Base-by-base conservation (phyloP, 2,113 vertebrate species). In the Tragelaphus buxtoni region DNA sequence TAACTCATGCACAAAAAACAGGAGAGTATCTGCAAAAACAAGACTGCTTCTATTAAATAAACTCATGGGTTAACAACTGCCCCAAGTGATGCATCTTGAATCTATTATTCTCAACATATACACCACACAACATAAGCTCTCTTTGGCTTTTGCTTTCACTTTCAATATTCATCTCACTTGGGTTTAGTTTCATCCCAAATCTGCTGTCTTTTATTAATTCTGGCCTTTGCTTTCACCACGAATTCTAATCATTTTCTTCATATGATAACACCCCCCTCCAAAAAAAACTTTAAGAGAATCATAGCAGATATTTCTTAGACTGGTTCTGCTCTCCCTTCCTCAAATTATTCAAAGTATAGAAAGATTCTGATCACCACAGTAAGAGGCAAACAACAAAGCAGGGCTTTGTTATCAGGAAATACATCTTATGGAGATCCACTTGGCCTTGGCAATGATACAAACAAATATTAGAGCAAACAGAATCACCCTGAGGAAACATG, bases 181-280 rank as follows among this genome's bases (percentile, higher is more conserved):
- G 45, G 35, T 56, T 83, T 61, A 45, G 16, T 90, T 91, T 74
- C 39, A 11, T 24, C 47, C 94, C 28, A 65, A 63, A 87, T 80
- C 51, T 88, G 32, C 22, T 96, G 93, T 90, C 81, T 87, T 95
- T 96, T 88, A 92, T 85, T 79, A 84, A 95, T 82, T 84, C 61
- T 65, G 80, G 11, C 49, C 39, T 95, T 94, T 84, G 32, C 69
- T 96, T 94, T 90, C n/a, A 72, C 74, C 56, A 39, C 56, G 39
- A 74, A 96, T 47, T 95, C 60, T 88, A 61, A 95, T 58, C 45
- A 83, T 82, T 56, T 93, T 94, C 24, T 72, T 88, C 14, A 13
- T 26, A 28, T 92, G 69, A 56, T 56, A 77, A 90, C 51, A 88
- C 83, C 91, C 26, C 4, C 10, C 60, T 90, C 30, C 51, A 55